Conservation (phyloP, 2,797 vertebrate genomes). For the Taeniopygia guttata region DNA sequence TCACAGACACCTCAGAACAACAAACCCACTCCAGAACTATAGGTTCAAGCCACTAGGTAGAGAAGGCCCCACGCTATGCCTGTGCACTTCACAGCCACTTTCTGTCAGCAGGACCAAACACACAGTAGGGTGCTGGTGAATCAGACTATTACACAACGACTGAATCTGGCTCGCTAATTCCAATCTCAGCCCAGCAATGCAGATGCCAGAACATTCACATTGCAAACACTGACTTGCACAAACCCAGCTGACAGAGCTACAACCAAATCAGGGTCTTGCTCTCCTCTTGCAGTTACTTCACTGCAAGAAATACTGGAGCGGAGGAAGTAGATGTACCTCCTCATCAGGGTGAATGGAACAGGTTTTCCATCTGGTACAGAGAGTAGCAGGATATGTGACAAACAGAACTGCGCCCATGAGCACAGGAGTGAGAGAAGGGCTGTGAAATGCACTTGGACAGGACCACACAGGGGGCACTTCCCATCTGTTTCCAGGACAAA, state of each 20-base stretch:
- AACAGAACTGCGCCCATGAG: background rate
- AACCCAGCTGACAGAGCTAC: background rate
- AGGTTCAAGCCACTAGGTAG: background rate
- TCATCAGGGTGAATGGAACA: background rate
- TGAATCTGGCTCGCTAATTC: background rate
- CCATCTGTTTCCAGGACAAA: background rate
- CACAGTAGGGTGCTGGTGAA: background rate
- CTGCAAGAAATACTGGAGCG: background rate
- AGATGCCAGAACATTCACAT: background rate
- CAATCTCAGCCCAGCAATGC: accelerated
- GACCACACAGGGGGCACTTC: background rate
- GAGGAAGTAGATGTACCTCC: background rate
- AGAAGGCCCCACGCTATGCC: background rate
- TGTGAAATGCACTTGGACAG: background rate
- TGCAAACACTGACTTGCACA: background rate
- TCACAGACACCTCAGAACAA: background rate
- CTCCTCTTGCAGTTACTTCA: background rate
- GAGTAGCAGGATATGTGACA: accelerated
- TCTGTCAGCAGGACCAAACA: background rate
- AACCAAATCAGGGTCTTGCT: background rate
- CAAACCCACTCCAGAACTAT: background rate
- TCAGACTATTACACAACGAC: background rate
- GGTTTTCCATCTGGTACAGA: background rate
- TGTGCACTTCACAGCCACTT: background rate
- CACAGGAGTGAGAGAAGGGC: background rate